A percentile compares a stretch with the other conserved stretches of the same genome.
Conservation (phyloP, 2,888 invertebrate genomes). For the Melinopterus prodromus region DNA sequence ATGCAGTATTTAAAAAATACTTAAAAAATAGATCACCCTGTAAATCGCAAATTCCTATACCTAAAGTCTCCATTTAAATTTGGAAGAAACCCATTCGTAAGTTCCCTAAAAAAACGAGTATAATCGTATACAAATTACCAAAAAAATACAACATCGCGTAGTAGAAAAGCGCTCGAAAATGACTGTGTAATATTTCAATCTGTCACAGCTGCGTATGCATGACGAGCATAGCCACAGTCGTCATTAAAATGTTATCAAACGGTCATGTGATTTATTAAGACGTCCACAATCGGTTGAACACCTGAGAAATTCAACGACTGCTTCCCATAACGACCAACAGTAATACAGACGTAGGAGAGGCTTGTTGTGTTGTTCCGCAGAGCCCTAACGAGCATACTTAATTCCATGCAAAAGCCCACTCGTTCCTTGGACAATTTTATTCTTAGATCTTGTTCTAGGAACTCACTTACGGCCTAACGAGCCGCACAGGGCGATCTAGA, state of each 20-base stretch:
- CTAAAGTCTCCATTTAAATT: neutral
- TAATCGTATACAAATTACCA: neutral
- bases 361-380: neutral
- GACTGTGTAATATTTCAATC: slow-evolving; percentile 4
- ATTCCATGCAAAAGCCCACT: neutral
- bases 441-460: neutral
- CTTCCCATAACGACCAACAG: neutral
- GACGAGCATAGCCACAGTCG: neutral
- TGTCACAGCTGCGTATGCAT: neutral
- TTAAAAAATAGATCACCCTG: too few relatives aligned
- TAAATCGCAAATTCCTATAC: neutral
- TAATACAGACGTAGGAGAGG: neutral
- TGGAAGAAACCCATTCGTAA: neutral
- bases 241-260: slow-evolving; percentile 4
- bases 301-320: neutral
- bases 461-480: neutral
- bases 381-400: neutral
- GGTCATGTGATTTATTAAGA: neutral
- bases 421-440: neutral
- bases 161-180: neutral
- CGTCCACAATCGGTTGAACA: neutral
- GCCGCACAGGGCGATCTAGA: neutral
- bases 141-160: neutral
- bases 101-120: neutral
- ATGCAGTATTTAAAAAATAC: too few relatives aligned